Base-by-base conservation (phyloP, 92 coral and sea anemone genomes). In the Heteractis magnifica region DNA sequence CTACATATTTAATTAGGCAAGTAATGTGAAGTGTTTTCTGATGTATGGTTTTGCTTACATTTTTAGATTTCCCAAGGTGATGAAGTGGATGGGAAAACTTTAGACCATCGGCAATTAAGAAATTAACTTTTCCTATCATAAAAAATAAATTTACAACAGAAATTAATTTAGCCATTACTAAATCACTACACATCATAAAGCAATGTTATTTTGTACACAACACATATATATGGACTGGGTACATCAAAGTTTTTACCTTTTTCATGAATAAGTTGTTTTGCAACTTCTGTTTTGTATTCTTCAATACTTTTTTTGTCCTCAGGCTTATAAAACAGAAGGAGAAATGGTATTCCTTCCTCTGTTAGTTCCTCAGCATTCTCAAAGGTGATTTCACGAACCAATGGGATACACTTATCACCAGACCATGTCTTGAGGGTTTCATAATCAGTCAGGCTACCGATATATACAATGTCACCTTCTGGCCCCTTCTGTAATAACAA, bases 311-410 rank as follows among this genome's bases (percentile, higher is more conserved):
- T 75, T 10, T 60, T 81, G 77, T 96, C 97, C 77, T 90, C 92
- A n/a, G 99, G 98, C 55, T 94, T 94, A 52, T 92, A 94, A 76
- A 96, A 96, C 68, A 96, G 85, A 9, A 96, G 88, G 3, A 96
- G 91, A 75, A 96, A 96, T 6, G 99, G 99, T 12, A 92, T 53
- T 0, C 99, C 99, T 73, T 96, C 99, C 64, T 96, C 99, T 65
- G 99, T 96, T 52, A 96, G 84, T 82, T 96, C 99, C 87, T 96
- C 99, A 5, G 99, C 99, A 89, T 96, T 96, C 86, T 96, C 98
- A 90, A 94, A 96, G 5, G 99, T 96, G 82, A 96, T 96, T 49
- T 94, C 97, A 21, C 99, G 95, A 5, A 96, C 99, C 74, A 96
- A 78, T 0, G 99, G 98, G 50, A 96, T 94, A 70, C 99, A 96